Base-by-base conservation (phyloP, 2,888 invertebrate species). In the Heliothis peltigera region DNA sequence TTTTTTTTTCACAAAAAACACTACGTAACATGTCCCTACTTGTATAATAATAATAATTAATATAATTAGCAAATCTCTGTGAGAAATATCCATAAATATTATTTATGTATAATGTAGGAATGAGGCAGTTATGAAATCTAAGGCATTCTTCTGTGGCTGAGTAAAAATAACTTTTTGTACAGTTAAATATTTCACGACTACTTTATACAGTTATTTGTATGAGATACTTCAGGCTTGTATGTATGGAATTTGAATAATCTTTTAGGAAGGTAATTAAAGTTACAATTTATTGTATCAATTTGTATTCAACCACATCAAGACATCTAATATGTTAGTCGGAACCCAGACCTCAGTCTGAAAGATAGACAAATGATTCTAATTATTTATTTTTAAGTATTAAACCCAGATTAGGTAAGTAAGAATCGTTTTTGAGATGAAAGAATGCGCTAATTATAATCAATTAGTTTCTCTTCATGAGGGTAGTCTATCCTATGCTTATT, bases 11-110 rank as follows among this genome's bases (percentile, higher is more conserved):
- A 77, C 56, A 39, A 62, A 39, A 69, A 77, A 62, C 46, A 60
- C 54, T 60, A 65, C 65, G 55, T 75, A 70, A 63, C 59, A 70
- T 75, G 55, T 79, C 71, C 67, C 32, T 58, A 48, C 57, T 77
- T 76, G 67, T 79, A 79, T 56, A 65, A 49, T 46, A 67, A 58
- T 54, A 70, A 12, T 32, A 32, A 32, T 32, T 69, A 65, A 48
- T 65, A 52, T 71, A 48, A 73, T 70, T 70, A 68, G 58, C 62
- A 64, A 65, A 69, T 70, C 62, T 75, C 70, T 80, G 75, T 78
- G 64, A 77, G 77, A 72, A 79, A 81, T 80, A 77, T 80, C 77
- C 79, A 79, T 70, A 70, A 77, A 79, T 79, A 79, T 80, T 73
- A 74, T n/a, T n/a, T 61, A 51, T 67, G 59, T 68, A 39, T 72